Evolutionary conservation across 2,888 invertebrate genomes (phyloP).

Genomic region (Drosophila villosipedis): DNA sequence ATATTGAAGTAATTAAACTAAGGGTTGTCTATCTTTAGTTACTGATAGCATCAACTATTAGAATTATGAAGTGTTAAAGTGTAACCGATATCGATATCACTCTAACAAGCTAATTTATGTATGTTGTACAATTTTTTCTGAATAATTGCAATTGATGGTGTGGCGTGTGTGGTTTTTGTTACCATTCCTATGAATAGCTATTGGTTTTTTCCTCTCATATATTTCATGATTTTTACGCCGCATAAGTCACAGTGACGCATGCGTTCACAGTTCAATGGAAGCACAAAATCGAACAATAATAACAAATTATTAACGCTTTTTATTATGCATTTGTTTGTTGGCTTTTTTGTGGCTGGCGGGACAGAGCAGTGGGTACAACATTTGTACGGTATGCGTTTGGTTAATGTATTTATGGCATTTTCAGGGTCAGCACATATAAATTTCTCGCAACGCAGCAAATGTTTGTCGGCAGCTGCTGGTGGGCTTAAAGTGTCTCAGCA

Average conservation of each 20-base stretch:
- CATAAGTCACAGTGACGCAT: slow-evolving; percentile 56
- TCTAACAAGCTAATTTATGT: background rate
- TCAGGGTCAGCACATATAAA: slow-evolving; percentile 72
- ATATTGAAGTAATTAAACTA: background rate
- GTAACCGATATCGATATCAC: background rate
- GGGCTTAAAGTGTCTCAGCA: slow-evolving; percentile 75
- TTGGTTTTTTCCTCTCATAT: slow-evolving; percentile 13
- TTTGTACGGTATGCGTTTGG: slow-evolving; percentile 64
- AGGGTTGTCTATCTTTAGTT: background rate
- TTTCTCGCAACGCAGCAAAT: slow-evolving; percentile 68
- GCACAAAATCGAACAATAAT: slow-evolving; percentile 42
- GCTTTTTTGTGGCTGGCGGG: background rate
- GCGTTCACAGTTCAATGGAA: slow-evolving; percentile 60
- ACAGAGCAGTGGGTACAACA: slow-evolving; percentile 30
- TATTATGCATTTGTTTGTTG: slow-evolving; percentile 38
- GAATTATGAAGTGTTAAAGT: background rate
- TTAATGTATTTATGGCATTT: slow-evolving; percentile 79
- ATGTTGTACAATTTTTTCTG: background rate
- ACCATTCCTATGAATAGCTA: slow-evolving; percentile 9
- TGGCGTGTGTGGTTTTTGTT: background rate
- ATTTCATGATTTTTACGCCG: slow-evolving; percentile 27
- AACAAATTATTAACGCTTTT: slow-evolving; percentile 62
- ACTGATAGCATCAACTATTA: background rate
- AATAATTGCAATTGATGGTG: slow-evolving; percentile 6
- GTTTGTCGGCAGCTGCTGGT: slow-evolving; percentile 69